phyloP scores from a whole-genome alignment of 2,888 invertebrate species.

The Suillia variegata region DNA sequence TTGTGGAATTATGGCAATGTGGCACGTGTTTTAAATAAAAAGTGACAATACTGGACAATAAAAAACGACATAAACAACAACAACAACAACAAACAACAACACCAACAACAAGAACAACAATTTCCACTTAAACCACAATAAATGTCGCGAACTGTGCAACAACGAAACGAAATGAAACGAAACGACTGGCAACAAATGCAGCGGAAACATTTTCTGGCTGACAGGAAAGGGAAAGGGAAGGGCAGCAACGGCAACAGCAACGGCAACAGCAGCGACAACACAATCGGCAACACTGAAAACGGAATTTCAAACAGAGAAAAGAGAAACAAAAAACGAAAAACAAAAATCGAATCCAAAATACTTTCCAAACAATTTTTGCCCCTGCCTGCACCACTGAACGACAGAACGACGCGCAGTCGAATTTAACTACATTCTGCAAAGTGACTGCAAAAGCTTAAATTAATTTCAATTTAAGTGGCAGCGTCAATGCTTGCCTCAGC shows the following conservation, averaged over 20 bases:
- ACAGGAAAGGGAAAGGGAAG: too few species aligned
- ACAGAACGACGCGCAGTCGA: not conserved
- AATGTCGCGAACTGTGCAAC: not conserved
- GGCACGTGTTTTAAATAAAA: too few species aligned
- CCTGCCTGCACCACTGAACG: not conserved
- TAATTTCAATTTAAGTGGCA: slow-evolving; percentile 38
- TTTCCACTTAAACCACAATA: not conserved
- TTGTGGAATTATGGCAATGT: too few species aligned
- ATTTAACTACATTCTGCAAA: not conserved
- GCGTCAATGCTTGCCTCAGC: not conserved
- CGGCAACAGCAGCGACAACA: not conserved
- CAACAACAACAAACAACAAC: not conserved
- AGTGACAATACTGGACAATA: too few species aligned
- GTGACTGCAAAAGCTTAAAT: slow-evolving; percentile 41
- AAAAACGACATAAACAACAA: not conserved
- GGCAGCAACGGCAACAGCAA: not conserved
- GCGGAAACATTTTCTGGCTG: too few species aligned
- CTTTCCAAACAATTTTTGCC: slow-evolving; percentile 1
- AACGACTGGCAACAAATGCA: too few species aligned
- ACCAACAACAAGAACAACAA: not conserved
- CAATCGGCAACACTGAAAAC: too few species aligned
- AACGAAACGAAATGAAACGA: too few species aligned
- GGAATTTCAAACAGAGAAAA: too few species aligned
- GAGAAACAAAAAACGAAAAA: not conserved
- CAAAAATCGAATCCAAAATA: not conserved